Evolutionary conservation across 2,888 invertebrate species (phyloP).

Genomic region (Xylocampa areola): DNA sequence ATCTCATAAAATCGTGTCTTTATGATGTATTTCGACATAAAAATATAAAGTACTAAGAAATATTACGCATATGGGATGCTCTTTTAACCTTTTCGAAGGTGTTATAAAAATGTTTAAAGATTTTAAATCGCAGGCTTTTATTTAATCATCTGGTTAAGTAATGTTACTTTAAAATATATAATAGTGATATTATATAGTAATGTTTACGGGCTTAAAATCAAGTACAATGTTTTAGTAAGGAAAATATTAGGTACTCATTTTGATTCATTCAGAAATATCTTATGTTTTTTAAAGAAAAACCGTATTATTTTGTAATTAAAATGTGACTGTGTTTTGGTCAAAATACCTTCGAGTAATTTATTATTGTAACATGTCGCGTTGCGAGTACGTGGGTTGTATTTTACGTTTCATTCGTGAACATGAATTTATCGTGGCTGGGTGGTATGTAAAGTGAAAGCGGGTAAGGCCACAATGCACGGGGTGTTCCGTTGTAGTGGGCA

Average conservation of each 20-base stretch:
- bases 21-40: neutral
- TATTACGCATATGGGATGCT: slow-evolving; percentile 1
- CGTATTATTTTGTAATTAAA: slow-evolving; percentile 30
- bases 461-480: slow-evolving; percentile 36
- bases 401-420: slow-evolving; percentile 27
- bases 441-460: slow-evolving; percentile 50
- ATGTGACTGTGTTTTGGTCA: slow-evolving; percentile 21
- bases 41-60: neutral
- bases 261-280: neutral
- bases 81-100: slow-evolving; percentile 22
- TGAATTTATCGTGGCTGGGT: slow-evolving; percentile 36
- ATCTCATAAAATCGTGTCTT: slow-evolving; percentile 1
- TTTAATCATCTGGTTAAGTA: slow-evolving; percentile 18
- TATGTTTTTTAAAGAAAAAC: too few relatives aligned
- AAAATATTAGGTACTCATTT: too few relatives aligned
- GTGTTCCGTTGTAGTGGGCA: slow-evolving; percentile 37
- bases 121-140: slow-evolving; percentile 29
- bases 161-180: too few relatives aligned
- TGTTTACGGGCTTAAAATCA: too few relatives aligned
- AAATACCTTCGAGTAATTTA: slow-evolving; percentile 34
- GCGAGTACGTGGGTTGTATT: slow-evolving; percentile 12
- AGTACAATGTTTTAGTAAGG: too few relatives aligned
- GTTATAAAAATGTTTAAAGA: slow-evolving; percentile 12
- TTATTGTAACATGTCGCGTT: slow-evolving; percentile 28
- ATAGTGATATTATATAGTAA: too few relatives aligned